These are phyloP conservation scores for Neuroterus valhalla DNA, from an alignment of 1,140 invertebrate genomes.

Conservation along the genomic window DNA sequence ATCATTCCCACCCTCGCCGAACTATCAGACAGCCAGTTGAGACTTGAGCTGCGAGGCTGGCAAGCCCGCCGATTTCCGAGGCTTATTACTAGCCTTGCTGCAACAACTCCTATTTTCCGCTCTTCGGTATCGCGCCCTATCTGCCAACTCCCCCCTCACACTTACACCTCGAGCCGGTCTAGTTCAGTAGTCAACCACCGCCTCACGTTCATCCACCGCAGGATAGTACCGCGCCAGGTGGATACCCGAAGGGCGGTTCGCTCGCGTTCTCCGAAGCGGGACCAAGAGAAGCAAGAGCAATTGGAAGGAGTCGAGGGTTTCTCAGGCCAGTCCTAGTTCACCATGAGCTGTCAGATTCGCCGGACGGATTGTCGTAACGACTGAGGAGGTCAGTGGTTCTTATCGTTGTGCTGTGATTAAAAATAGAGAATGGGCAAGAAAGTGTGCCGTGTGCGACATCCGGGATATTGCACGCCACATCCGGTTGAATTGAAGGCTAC, in stretches of 20 bases:
- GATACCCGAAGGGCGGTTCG: constrained; percentile 35
- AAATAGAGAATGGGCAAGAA: neutral
- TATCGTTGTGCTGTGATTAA: constrained; percentile 5
- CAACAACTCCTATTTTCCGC: neutral
- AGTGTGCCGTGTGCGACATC: neutral
- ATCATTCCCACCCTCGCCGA: constrained; percentile 2
- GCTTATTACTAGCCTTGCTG: constrained; percentile 2
- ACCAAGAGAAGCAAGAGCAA: constrained; percentile 2
- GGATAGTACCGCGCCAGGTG: constrained; percentile 36
- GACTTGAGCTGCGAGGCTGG: neutral
- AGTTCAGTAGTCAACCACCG: constrained; percentile 20
- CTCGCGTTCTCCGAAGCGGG: constrained; percentile 7
- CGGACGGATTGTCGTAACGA: neutral
- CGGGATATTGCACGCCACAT: too few species aligned
- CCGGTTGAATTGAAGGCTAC: neutral
- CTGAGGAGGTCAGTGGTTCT: constrained; percentile 38
- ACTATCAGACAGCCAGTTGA: constrained; percentile 3
- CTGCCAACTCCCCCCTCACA: constrained; percentile 1
- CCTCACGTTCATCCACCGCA: constrained; percentile 36
- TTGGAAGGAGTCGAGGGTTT: neutral
- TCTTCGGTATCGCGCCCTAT: constrained; percentile 2
- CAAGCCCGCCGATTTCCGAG: constrained; percentile 6
- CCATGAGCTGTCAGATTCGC: neutral
- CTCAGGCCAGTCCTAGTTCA: neutral
- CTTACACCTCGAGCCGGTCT: neutral